Base-by-base conservation (phyloP, 2,888 invertebrate genomes). In the Nematopogon swammerdamellus region DNA sequence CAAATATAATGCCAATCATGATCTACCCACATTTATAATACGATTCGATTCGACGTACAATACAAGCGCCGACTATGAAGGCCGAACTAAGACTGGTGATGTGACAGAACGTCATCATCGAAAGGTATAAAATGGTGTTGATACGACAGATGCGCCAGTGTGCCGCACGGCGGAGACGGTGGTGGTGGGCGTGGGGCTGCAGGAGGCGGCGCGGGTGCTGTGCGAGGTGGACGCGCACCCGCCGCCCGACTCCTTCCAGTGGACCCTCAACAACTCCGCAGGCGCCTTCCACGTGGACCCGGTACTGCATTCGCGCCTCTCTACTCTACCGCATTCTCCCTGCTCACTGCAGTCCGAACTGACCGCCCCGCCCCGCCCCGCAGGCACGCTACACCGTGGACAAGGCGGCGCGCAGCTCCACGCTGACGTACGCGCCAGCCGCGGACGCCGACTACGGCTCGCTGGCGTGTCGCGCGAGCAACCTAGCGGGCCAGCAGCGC, bases 231-330 rank as follows among this genome's bases (percentile, higher is more conserved):
- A 93, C 62, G 87, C 92, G 18, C 92, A 88, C 68, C 93, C 94
- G 16, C 83, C 86, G 1, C 92, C 91, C 2, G 87, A 88, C 62
- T 87, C 84, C 62, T 94, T 92, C 70, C 88, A 88, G 60, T 94
- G 94, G 94, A 86, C 88, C 20, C 90, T 95, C 67, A 95, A 95
- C 77, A 94, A 92, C 72, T 91, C 92, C 42, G 87, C 90, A 56
- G 91, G 92, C 64, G 86, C 86, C 58, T 82, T 86, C 54, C 91
- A 92, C 62, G 85, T 93, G 46, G 75, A 76, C 46, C 50, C 70
- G 54, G 79, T 77, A 58, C n/a, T n/a, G n/a, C n/a, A n/a, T n/a
- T n/a, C n/a, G n/a, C n/a, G n/a, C n/a, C n/a, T n/a, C n/a, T n/a
- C n/a, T n/a, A n/a, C n/a, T n/a, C n/a, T n/a, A n/a, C n/a, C n/a